These are phyloP conservation scores for Onychomys torridus DNA, from an alignment of 2,797 vertebrate genomes.

Conservation along the genomic window DNA sequence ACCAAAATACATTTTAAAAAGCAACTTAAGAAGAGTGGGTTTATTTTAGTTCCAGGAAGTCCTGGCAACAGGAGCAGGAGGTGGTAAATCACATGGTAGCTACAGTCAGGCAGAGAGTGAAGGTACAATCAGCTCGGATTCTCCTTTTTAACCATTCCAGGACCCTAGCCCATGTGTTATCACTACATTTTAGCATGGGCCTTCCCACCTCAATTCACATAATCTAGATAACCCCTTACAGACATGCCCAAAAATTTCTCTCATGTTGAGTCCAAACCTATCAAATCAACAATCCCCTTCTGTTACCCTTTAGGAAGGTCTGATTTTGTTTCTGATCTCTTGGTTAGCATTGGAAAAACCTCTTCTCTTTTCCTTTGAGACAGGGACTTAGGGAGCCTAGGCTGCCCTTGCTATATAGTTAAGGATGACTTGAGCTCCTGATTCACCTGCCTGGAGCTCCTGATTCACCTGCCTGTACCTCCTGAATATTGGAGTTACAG, in stretches of 20 bases:
- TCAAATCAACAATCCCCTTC: neutral
- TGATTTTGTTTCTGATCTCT: conserved; percentile 20
- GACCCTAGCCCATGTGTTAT: neutral
- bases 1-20: neutral
- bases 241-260: neutral
- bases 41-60: neutral
- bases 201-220: neutral
- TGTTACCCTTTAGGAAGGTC: neutral
- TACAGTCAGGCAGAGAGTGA: neutral
- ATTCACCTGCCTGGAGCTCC: neutral
- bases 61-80: too few species aligned
- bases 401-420: neutral
- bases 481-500: neutral
- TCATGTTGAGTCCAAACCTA: neutral
- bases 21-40: neutral
- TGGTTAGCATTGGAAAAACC: neutral
- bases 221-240: neutral
- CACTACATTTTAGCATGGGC: neutral
- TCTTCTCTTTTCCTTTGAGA: neutral
- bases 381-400: neutral
- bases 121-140: neutral
- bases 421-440: neutral
- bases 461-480: neutral
- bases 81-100: neutral
- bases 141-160: neutral